Evolutionary conservation across 2,888 invertebrate genomes (phyloP), one percentile per base, ranked within the genome.

Genomic region (Mechanitis mazaeus): DNA sequence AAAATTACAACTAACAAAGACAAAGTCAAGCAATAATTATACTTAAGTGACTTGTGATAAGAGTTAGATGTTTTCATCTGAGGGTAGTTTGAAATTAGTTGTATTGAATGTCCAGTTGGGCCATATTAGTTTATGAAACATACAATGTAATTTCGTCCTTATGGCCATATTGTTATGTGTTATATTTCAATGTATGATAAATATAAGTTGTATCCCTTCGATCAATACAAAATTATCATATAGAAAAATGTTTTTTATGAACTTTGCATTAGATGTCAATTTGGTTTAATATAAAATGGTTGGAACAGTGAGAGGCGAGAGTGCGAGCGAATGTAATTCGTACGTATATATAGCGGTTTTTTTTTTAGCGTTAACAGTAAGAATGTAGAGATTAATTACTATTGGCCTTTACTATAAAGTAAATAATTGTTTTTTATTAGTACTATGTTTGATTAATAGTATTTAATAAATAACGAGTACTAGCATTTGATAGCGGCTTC

Each of bases 1-100:
- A 11, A 35, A 50, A 58, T n/a, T 38, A 50, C 35, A 28, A 5
- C 3, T n/a, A 38, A 45, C 11, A 9, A 47, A 46, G 4, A 33
- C 28, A 50, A 31, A 20, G 9, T 31, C 50, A 50, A 50, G 50
- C 31, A 31, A 50, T 3, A 31, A 28, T 31, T 28, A 9, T 50
- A 2, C 31, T 7, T 50, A 50, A 31, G 3, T 31, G 9, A 4
- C 3, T 20, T 6, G 20, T 31, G 2, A 50, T 50, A 50, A 50
- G 50, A 50, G 9, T n/a, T 50, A 50, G 3, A 7, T 11, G 3
- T 3, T 50, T 50, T 31, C 3, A 2, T 11, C 3, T 50, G 50
- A 31, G 50, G 50, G 50, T 50, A 50, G 9, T 50, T 50, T 28
- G 28, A 50, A 50, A 50, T 11, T 50, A 9, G 50, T 50, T 50